phyloP scores from a whole-genome alignment of 2,888 invertebrate species.

The Suillia variegata region DNA sequence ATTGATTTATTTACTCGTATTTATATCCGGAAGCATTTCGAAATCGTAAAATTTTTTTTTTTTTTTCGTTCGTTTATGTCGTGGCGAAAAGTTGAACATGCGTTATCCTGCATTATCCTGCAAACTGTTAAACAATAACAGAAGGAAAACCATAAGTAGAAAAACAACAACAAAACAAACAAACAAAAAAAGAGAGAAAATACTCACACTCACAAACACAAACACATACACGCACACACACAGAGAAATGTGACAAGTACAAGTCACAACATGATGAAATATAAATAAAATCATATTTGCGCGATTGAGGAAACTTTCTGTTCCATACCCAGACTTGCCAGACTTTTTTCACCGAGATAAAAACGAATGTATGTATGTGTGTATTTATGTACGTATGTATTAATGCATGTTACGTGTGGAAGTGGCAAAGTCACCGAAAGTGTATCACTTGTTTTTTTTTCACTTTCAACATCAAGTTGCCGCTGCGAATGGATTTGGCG shows the following conservation, averaged over 20 bases:
- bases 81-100: too few relatives aligned
- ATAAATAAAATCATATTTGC: not conserved
- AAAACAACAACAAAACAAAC: not conserved
- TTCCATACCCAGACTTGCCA: not conserved
- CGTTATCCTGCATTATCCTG: too few relatives aligned
- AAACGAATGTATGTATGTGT: not conserved
- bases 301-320: not conserved
- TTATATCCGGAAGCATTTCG: too few relatives aligned
- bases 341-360: not conserved
- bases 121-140: too few relatives aligned
- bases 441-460: too few relatives aligned
- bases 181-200: not conserved
- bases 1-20: too few relatives aligned
- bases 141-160: not conserved
- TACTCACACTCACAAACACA: not conserved
- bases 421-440: conserved; percentile 9
- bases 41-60: too few relatives aligned
- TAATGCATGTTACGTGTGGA: conserved; percentile 5
- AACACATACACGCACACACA: too few relatives aligned
- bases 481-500: too few relatives aligned
- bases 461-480: too few relatives aligned
- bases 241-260: too few relatives aligned
- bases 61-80: too few relatives aligned
- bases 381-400: not conserved
- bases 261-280: not conserved